Evolutionary conservation across 92 coral and sea anemone genomes (phyloP), one percentile per base, ranked within the genome.

Genomic region (Porites lobata): DNA sequence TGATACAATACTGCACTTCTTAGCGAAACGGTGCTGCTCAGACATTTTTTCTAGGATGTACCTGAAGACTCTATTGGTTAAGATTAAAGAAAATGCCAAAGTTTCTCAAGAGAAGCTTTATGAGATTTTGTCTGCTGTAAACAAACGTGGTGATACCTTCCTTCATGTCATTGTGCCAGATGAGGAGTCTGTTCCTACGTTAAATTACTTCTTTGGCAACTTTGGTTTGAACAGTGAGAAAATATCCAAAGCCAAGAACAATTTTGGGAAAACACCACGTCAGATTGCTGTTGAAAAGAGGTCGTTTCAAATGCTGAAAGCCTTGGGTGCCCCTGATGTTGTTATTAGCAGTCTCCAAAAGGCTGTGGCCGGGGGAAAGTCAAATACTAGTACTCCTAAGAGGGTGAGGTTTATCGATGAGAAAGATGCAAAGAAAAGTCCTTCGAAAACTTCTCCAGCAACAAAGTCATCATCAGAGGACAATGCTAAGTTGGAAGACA

Each of bases 281-380:
- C 83, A 85, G 51, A 43, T 85, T 76, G 89, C 89, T 29, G 84
- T 85, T n/a, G 84, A 85, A 59, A 77, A 65, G 38, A 76, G 65
- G 62, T 85, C 89, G 11, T 14, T 77, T 8, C 4, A 52, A 67
- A 52, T 85, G 57, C 89, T 85, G 4, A 65, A 57, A 52, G 77
- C 59, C 19, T 53, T 85, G 2, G 89, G 89, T 4, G 89, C 89
- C 32, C 89, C 89, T 8, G 89, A 52, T 53, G 22, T 85, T 54
- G 83, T 85, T 3, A 54, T 85, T 0, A 69, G 52, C 51, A 85
- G 77, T 67, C 20, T 85, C 18, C 52, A 67, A 67, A 85, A 85
- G 51, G 84, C 84, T 50, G 83, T 76, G n/a, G 19, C 69, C 61
- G 47, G 72, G 38, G 26, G 17, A 7, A 75, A 50, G 13, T 11